A percentile compares a stretch with the other conserved stretches of the same genome.
Conservation (phyloP, 2,797 vertebrate genomes). For the Phoebastria nigripes region DNA sequence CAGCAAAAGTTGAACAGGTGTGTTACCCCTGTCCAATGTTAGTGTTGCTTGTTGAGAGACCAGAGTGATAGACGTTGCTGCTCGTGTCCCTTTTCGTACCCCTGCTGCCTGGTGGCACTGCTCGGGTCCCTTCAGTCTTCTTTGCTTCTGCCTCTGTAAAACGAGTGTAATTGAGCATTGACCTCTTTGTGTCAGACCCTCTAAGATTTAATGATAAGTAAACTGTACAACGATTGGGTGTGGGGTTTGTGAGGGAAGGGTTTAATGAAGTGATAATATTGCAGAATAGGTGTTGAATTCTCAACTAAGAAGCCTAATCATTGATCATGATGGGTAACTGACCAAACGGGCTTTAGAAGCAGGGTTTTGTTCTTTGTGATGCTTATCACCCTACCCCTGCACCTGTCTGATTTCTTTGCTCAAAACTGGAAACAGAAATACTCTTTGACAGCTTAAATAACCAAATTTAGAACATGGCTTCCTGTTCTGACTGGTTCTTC, state of each 20-base stretch:
- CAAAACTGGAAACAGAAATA: constrained; percentile 54
- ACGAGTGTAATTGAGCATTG: constrained; percentile 11
- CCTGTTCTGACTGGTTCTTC: constrained; percentile 67
- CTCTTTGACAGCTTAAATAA: constrained; percentile 61
- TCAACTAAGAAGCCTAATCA: constrained; percentile 13
- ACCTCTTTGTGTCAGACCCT: neutral
- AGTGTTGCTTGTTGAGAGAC: neutral
- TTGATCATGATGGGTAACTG: constrained; percentile 42
- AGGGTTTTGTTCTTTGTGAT: constrained; percentile 37
- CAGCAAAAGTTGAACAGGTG: neutral
- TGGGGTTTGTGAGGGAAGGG: neutral
- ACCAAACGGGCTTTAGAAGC: constrained; percentile 22
- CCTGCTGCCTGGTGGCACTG: neutral
- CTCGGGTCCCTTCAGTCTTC: neutral
- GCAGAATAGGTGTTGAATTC: constrained; percentile 58
- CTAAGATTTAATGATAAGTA: constrained; percentile 14
- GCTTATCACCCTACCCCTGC: constrained; percentile 8
- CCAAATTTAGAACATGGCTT: constrained; percentile 53
- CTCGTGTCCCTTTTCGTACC: neutral
- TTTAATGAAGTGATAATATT: constrained; percentile 58
- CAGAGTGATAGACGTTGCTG: neutral
- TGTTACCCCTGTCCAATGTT: neutral
- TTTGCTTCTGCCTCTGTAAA: neutral
- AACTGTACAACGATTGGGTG: neutral
- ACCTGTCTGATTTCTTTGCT: constrained; percentile 39